Evolutionary conservation across 2,888 invertebrate species (phyloP), one percentile per base, ranked within the genome.

Genomic region (Phalangium opilio): DNA sequence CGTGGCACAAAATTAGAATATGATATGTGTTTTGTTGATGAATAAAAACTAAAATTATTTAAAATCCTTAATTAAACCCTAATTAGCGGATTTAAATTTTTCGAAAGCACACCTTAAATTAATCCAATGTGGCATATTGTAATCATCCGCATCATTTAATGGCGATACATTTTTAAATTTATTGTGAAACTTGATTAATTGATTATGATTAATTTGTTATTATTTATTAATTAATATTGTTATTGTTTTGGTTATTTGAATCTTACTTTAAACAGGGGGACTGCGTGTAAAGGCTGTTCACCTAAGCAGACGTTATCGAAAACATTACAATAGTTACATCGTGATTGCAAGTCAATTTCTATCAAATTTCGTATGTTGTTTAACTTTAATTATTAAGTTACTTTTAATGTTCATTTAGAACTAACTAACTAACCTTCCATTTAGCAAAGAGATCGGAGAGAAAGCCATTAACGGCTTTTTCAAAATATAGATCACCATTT

Each of bases 81-180:
- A n/a, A n/a, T n/a, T n/a, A n/a, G n/a, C n/a, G n/a, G n/a, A n/a
- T n/a, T n/a, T n/a, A n/a, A n/a, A n/a, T n/a, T n/a, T n/a, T n/a
- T n/a, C n/a, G n/a, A n/a, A n/a, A n/a, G n/a, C n/a, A n/a, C n/a
- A 74, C 70, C 74, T 93, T 55, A 95, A 74, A 70, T 95, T 96
- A 55, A 95, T 93, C 95, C 95, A 96, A 70, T 95, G 93, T 0
- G 95, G 93, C 79, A 95, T 87, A 50, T 91, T 90, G 66, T 91
- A 93, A 62, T 91, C 91, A 62, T 93, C 91, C 3, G 79, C 79
- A 1, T 80, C 78, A 61, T 82, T 84, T 11, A 82, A 66, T 34
- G 81, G 79, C 36, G 79, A 79, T 42, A 41, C 41, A 39, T 54
- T 56, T 42, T 54, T 52, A 64, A 85, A 85, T 67, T 89, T 90